These are phyloP conservation scores for Ardeotis arabs DNA, from an alignment of 2,113 vertebrate genomes.

Conservation along the genomic window DNA sequence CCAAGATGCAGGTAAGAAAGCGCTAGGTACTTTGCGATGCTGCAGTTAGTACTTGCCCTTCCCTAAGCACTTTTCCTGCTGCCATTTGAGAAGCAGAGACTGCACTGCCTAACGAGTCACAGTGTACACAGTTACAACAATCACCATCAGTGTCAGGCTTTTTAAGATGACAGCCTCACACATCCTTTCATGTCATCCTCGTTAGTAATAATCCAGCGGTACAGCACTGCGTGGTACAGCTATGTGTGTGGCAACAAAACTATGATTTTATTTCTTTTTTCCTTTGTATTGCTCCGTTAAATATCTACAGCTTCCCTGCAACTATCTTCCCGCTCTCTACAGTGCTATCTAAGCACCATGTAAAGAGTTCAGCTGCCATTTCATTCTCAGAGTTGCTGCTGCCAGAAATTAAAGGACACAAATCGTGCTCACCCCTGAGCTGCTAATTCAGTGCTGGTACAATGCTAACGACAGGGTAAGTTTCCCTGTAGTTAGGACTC, in stretches of 20 bases:
- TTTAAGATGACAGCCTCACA: constrained; percentile 27
- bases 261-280: not conserved
- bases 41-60: not conserved
- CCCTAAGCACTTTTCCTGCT: not conserved
- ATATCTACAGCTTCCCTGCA: not conserved
- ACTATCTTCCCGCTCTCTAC: not conserved
- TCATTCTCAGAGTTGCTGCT: not conserved
- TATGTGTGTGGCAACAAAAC: not conserved
- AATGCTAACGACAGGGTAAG: not conserved
- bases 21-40: not conserved
- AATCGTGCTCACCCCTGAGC: not conserved
- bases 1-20: not conserved
- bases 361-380: constrained; percentile 16
- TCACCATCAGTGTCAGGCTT: not conserved
- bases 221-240: not conserved
- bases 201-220: not conserved
- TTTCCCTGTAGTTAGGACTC: not conserved
- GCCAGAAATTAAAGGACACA: constrained; percentile 19
- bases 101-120: constrained; percentile 32
- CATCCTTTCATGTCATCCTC: constrained; percentile 5
- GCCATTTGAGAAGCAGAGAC: constrained; percentile 31
- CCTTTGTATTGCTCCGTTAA: not conserved
- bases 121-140: constrained; percentile 11
- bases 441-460: not conserved
- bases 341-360: not conserved